These are phyloP conservation scores for Myotis vivesi DNA, from an alignment of 2,797 vertebrate species.

Conservation along the genomic window DNA sequence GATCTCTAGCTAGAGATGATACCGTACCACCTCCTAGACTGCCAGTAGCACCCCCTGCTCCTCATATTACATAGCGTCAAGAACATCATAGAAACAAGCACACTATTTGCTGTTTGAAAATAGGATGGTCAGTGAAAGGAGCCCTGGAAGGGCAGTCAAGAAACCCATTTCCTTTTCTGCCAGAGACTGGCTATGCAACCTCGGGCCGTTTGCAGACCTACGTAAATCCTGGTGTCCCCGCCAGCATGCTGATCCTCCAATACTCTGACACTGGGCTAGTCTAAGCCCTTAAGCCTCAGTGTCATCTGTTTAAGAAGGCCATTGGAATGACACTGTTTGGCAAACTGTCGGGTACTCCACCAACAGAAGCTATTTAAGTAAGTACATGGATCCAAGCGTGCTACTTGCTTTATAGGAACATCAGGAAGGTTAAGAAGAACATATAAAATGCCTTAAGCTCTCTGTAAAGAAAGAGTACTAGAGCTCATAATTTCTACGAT, in stretches of 20 bases:
- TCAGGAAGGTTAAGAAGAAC: slow-evolving; percentile 59
- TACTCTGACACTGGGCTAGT: slow-evolving; percentile 65
- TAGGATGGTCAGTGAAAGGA: not conserved
- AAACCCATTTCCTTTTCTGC: slow-evolving; percentile 39
- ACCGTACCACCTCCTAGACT: not conserved
- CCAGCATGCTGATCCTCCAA: slow-evolving; percentile 52
- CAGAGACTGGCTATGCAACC: not conserved
- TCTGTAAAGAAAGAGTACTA: slow-evolving; percentile 65
- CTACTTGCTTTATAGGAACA: slow-evolving; percentile 71
- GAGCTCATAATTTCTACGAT: slow-evolving; percentile 44
- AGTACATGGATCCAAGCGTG: slow-evolving; percentile 65
- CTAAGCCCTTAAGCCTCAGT: slow-evolving; percentile 76
- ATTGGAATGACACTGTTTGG: slow-evolving; percentile 71
- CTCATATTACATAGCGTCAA: not conserved
- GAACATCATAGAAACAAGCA: not conserved
- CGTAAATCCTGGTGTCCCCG: slow-evolving; percentile 31
- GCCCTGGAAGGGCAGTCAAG: slow-evolving; percentile 39
- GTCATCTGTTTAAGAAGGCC: slow-evolving; percentile 75
- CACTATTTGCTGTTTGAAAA: slow-evolving; percentile 19
- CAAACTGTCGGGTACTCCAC: slow-evolving; percentile 68
- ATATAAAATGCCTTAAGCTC: slow-evolving; percentile 66
- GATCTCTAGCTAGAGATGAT: not conserved
- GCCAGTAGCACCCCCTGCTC: not conserved
- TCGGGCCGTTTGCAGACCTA: not conserved
- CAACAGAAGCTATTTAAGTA: slow-evolving; percentile 73